A percentile compares a stretch with the other conserved stretches of the same genome.
phyloP scores from a whole-genome alignment of 2,797 vertebrate species.

The Platalea minor region DNA sequence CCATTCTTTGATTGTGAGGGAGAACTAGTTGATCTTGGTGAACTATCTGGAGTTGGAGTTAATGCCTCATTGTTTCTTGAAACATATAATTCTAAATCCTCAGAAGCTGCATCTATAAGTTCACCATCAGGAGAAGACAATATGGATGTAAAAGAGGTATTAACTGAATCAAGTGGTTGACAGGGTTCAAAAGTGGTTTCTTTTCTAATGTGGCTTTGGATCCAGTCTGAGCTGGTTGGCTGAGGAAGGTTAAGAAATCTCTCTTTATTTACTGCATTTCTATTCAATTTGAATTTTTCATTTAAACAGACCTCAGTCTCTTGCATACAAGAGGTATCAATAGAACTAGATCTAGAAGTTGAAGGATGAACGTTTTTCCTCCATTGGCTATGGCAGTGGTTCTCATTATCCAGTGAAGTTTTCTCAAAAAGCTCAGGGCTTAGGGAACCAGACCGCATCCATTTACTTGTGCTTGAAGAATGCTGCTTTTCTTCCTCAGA shows the following conservation, averaged over 20 bases:
- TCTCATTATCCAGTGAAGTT: slow-evolving; percentile 75
- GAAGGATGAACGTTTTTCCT: slow-evolving; percentile 74
- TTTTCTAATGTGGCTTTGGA: slow-evolving; percentile 79
- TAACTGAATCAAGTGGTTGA: slow-evolving; percentile 81
- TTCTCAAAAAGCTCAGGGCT: slow-evolving; percentile 90
- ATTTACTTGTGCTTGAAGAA: slow-evolving; percentile 70
- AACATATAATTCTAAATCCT: slow-evolving; percentile 82
- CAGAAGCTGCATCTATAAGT: slow-evolving; percentile 82
- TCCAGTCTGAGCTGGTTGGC: slow-evolving; percentile 79
- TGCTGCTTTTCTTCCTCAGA: slow-evolving; percentile 71
- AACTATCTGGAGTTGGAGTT: slow-evolving; percentile 92
- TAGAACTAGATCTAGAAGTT: slow-evolving; percentile 72
- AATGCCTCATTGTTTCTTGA: slow-evolving; percentile 82
- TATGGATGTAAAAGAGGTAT: slow-evolving; percentile 80
- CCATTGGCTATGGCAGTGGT: slow-evolving; percentile 68
- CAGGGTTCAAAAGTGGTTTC: slow-evolving; percentile 78
- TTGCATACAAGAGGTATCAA: slow-evolving; percentile 75
- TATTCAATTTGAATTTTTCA: slow-evolving; percentile 74
- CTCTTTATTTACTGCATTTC: slow-evolving; percentile 77
- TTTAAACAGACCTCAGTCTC: slow-evolving; percentile 68
- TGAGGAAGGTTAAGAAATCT: slow-evolving; percentile 87
- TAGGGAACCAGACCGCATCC: slow-evolving; percentile 71
- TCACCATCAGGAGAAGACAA: slow-evolving; percentile 81
- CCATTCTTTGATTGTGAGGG: slow-evolving; percentile 87
- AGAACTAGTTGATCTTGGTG: slow-evolving; percentile 90